Evolutionary conservation across 2,888 invertebrate genomes (phyloP).

Genomic region (Athalia circularis): DNA sequence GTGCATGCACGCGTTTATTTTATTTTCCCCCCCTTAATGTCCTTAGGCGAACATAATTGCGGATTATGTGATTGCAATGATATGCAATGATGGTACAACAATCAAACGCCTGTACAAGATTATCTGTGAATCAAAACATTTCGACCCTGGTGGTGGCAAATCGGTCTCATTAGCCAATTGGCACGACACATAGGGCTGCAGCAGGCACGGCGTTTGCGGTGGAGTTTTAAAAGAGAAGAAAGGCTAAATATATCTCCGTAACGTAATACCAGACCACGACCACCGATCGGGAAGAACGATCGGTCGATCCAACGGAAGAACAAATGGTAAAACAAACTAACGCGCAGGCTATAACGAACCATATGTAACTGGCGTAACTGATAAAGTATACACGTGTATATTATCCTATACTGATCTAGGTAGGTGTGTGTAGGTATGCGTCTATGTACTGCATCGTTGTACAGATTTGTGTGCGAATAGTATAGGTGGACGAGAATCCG

Average conservation of each 20-base stretch:
- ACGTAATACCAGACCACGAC: slow-evolving; percentile 68
- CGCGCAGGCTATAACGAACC: not conserved
- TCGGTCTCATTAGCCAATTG: slow-evolving; percentile 34
- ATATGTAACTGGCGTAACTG: not conserved
- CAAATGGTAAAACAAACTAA: slow-evolving; percentile 11
- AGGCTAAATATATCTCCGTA: slow-evolving; percentile 73
- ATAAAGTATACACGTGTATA: not conserved
- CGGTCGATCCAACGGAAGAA: slow-evolving; percentile 18
- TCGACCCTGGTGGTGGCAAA: not conserved
- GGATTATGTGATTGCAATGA: too few species aligned
- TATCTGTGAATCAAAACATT: too few species aligned
- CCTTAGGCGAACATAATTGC: too few species aligned
- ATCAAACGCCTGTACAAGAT: too few species aligned
- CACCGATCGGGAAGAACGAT: slow-evolving; percentile 28
- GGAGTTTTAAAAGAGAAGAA: slow-evolving; percentile 69
- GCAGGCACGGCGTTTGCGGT: slow-evolving; percentile 14
- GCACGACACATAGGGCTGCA: slow-evolving; percentile 2
- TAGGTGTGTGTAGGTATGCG: not conserved
- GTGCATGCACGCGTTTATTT: too few species aligned
- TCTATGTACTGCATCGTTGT: too few species aligned
- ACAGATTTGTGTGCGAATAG: too few species aligned
- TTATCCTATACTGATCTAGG: too few species aligned
- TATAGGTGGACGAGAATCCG: not conserved
- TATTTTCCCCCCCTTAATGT: too few species aligned
- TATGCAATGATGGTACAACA: too few species aligned